Evolutionary conservation across 2,797 vertebrate genomes (phyloP).

Genomic region (Acanthopagrus latus): DNA sequence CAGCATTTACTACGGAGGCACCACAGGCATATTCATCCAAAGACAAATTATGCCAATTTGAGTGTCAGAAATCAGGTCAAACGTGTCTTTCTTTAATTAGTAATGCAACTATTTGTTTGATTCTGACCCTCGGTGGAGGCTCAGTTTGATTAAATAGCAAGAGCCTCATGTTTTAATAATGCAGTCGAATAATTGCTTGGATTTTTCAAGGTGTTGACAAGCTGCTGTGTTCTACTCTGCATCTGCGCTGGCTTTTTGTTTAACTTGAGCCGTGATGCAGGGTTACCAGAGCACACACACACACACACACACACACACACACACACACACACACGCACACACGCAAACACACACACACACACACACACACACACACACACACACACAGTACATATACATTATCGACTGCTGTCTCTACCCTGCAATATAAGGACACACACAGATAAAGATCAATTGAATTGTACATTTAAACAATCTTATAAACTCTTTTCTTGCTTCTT

Average conservation of each 20-base stretch:
- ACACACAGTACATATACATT: background rate
- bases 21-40: background rate
- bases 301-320: background rate
- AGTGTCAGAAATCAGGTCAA: background rate
- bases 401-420: background rate
- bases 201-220: background rate
- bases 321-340: background rate
- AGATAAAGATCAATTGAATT: conserved; percentile 5
- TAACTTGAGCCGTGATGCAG: conserved; percentile 15
- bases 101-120: background rate
- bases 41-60: background rate
- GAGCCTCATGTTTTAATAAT: conserved; percentile 22
- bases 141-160: conserved; percentile 16
- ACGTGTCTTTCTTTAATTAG: background rate
- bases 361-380: background rate
- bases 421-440: background rate
- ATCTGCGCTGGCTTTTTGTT: background rate
- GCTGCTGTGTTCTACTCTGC: background rate
- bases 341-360: background rate
- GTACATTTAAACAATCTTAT: background rate
- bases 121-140: background rate
- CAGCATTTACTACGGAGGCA: background rate
- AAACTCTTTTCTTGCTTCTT: background rate
- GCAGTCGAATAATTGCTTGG: conserved; percentile 11
- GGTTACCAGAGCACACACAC: background rate